Base-by-base conservation (phyloP, 2,113 vertebrate species). In the Copsychus sechellarum region DNA sequence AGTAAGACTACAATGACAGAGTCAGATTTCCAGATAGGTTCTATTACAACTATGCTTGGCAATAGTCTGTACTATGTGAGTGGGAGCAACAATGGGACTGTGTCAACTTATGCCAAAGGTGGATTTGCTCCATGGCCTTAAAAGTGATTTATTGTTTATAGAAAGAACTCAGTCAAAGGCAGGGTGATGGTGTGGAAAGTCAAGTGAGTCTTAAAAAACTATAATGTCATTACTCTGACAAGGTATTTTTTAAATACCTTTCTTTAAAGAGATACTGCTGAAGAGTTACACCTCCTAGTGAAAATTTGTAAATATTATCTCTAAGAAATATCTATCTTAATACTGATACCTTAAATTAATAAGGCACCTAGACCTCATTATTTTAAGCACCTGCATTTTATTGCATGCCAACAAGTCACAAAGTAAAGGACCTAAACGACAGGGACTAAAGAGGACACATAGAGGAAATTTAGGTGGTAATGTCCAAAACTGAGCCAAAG, bases 1-100 rank as follows among this genome's bases (percentile, higher is more conserved):
- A 96, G 18, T 62, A 73, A 58, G 56, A 93, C 71, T 88, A 91
- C 90, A 96, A 86, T 90, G 70, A 84, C 36, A 77, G 88, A 93
- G n/a, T 92, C 74, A 94, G 81, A 92, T 96, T 95, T 94, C 81
- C 54, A 80, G 88, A 94, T 36, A 94, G 81, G 71, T 88, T 92
- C 69, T 66, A 51, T 93, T 94, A 93, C 79, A 92, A 91, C 80
- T 43, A 22, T 21, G 45, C 71, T 88, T 96, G 95, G 87, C 87
- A 94, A 58, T 20, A 82, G 42, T 21, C 64, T 82, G 17, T 80
- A n/a, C 85, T 56, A 40, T 47, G 25, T 66, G 77, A 83, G 47
- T 64, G 74, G 58, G 50, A 94, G 26, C 57, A 94, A 95, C 86
- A 94, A 95, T 73, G 34, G 58, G 47, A 31, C 61, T 81, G 66